Evolutionary conservation across 2,888 invertebrate genomes (phyloP), one percentile per base, ranked within the genome.

Genomic region (Sminthurinus aureus): DNA sequence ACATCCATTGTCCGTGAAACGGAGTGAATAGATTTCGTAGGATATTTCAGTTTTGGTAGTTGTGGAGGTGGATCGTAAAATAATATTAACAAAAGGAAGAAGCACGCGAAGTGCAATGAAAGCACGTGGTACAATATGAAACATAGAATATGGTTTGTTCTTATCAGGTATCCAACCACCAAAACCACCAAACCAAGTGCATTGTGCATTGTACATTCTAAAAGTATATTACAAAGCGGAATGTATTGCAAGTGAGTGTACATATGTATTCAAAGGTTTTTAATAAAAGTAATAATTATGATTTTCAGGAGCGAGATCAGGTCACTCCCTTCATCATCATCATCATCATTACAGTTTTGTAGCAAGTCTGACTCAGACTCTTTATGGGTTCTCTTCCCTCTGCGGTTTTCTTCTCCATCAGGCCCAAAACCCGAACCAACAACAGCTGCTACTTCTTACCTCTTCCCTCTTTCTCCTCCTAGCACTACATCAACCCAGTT

Each of bases 231-330:
- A n/a, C n/a, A n/a, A n/a, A n/a, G 13, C 52, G 52, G 13, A 11
- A 52, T 52, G 52, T 52, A 52, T 52, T 13, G 52, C 13, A 52
- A 11, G 13, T 52, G 52, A 11, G 9, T 18, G 18, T 58, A 58
- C 58, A 58, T 52, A 18, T 58, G 13, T 18, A 11, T n/a, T n/a
- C 0, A 58, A 58, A 15, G 58, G 58, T 9, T 58, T 6, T 6
- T 58, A 58, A 18, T 58, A 24, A 71, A 26, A 12, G 69, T 11
- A 79, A 79, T 79, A 50, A 79, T 80, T 50, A 80, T 80, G 13
- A 79, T 79, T 38, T 79, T 71, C 80, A 80, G 80, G 80, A 80
- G 80, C 38, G 69, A 71, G 51, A 80, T 80, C 80, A 22, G 20
- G 26, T 20, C 71, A 80, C 20, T 67, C 51, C 12, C 51, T 0